These are phyloP conservation scores for Cataglyphis livida DNA, from an alignment of 2,888 invertebrate species.

Conservation along the genomic window DNA sequence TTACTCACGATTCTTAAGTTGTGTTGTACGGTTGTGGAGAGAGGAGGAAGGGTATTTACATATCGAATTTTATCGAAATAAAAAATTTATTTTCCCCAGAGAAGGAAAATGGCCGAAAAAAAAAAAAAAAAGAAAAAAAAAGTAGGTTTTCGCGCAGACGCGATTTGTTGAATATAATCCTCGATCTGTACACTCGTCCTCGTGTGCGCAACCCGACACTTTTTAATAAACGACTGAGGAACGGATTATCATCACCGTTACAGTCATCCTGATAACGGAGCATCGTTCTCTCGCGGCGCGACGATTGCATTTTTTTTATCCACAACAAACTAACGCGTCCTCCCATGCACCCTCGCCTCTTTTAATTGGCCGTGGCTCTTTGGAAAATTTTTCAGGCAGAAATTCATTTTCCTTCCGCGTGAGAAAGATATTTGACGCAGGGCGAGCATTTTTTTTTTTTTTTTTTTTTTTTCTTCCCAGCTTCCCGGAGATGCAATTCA, in stretches of 20 bases:
- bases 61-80: background rate
- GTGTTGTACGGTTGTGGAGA: background rate
- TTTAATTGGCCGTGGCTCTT: slow-evolving; percentile 60
- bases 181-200: slow-evolving; percentile 6
- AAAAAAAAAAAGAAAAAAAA: no score
- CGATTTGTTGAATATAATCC: background rate
- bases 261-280: slow-evolving; percentile 70
- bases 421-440: slow-evolving; percentile 7
- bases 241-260: slow-evolving; percentile 66
- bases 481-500: background rate
- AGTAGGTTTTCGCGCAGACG: background rate
- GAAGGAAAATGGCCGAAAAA: no score
- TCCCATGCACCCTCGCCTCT: slow-evolving; percentile 22
- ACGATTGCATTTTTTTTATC: slow-evolving; percentile 7
- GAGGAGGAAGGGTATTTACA: background rate
- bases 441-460: background rate
- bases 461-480: slow-evolving; percentile 5
- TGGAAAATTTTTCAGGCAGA: slow-evolving; percentile 60
- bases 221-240: slow-evolving; percentile 55
- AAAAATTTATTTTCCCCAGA: background rate
- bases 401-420: slow-evolving; percentile 59
- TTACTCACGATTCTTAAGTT: background rate
- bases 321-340: slow-evolving; percentile 15
- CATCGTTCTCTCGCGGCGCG: slow-evolving; percentile 53
- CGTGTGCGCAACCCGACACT: slow-evolving; percentile 4